Conservation (phyloP, 2,113 vertebrate genomes). For the Silurus meridionalis region DNA sequence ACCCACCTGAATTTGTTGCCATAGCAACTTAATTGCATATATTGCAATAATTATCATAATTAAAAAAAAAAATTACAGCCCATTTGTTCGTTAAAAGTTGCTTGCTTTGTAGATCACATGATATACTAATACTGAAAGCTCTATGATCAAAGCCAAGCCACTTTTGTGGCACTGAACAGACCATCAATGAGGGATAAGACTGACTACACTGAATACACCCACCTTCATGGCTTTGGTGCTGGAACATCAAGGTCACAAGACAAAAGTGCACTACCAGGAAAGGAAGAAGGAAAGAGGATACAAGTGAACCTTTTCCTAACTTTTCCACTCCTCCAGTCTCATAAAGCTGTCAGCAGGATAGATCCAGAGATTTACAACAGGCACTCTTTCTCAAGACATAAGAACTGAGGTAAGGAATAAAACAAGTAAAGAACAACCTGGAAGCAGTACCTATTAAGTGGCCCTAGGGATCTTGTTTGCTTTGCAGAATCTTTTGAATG, state of each 20-base stretch:
- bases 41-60: background rate
- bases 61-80: background rate
- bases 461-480: background rate
- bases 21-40: background rate
- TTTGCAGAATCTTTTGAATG: background rate
- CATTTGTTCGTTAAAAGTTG: background rate
- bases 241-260: conserved; percentile 17
- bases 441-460: background rate
- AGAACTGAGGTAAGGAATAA: conserved; percentile 5
- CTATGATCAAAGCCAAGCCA: background rate
- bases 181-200: background rate
- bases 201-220: background rate
- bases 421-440: conserved; percentile 5
- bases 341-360: conserved; percentile 53
- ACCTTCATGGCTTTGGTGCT: conserved; percentile 3
- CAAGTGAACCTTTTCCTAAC: conserved; percentile 12
- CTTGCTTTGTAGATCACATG: background rate
- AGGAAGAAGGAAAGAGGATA: conserved; percentile 12
- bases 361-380: conserved; percentile 33
- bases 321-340: conserved; percentile 26
- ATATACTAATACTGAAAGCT: background rate
- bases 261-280: conserved; percentile 34
- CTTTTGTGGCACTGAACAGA: background rate
- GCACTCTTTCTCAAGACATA: conserved; percentile 6
- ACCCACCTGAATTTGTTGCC: background rate